phyloP scores from a whole-genome alignment of 2,113 vertebrate genomes.

The Aphyosemion australe region DNA sequence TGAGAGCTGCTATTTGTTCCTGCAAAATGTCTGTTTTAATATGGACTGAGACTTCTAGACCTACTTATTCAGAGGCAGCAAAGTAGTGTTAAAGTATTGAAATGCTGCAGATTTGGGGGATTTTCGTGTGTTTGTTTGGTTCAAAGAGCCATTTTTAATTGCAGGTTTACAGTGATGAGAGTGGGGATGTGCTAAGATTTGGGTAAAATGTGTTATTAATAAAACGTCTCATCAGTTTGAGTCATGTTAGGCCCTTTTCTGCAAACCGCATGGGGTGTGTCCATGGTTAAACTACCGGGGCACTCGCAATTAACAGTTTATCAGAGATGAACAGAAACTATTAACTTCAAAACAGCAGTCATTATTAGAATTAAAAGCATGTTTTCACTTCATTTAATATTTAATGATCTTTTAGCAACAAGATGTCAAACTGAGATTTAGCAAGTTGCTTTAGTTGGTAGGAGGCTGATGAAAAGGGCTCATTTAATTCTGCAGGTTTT shows the following conservation, averaged over 20 bases:
- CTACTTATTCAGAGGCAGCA: neutral
- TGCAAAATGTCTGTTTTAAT: slow-evolving; percentile 41
- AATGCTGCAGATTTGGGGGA: slow-evolving; percentile 15
- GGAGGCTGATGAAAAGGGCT: too few species aligned
- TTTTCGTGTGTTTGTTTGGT: slow-evolving; percentile 2
- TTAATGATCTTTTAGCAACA: too few species aligned
- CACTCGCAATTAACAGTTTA: neutral
- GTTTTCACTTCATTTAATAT: neutral
- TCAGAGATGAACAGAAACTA: neutral
- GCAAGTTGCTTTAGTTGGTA: too few species aligned
- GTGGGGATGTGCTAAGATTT: slow-evolving; percentile 6
- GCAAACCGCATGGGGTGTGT: neutral
- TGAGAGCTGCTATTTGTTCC: slow-evolving; percentile 63
- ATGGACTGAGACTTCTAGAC: slow-evolving; percentile 16
- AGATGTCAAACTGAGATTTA: too few species aligned
- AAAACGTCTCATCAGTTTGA: neutral
- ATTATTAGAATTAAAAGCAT: too few species aligned
- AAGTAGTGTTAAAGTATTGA: slow-evolving; percentile 19
- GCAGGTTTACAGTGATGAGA: slow-evolving; percentile 1
- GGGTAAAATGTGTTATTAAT: neutral
- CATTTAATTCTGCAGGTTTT: too few species aligned
- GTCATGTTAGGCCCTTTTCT: slow-evolving; percentile 24
- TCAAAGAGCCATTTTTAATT: slow-evolving; percentile 22
- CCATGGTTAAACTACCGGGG: neutral
- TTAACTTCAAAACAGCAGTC: neutral